Evolutionary conservation across 64 coral and sea anemone species (phyloP).

Genomic region (Astreopora myriophthalma): DNA sequence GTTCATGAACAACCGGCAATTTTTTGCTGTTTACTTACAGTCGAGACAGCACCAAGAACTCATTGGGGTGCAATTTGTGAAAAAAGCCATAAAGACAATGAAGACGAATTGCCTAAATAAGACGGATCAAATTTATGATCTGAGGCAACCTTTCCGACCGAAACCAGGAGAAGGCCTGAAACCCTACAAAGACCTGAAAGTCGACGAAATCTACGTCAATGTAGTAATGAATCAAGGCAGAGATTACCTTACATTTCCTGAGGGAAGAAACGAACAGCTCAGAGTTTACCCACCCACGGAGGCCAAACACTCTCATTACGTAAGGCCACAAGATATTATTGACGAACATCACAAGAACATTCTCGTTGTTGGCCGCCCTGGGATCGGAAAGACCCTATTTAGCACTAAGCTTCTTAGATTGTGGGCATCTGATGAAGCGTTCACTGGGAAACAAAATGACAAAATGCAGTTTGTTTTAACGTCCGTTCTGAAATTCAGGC

Average conservation of each 20-base stretch:
- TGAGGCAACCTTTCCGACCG: not conserved
- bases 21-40: not conserved
- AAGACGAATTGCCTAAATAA: not conserved
- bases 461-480: not conserved
- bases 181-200: not conserved
- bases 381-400: constrained; percentile 60
- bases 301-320: not conserved
- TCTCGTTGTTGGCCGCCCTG: constrained; percentile 51
- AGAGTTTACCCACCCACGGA: constrained; percentile 9
- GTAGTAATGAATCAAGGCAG: constrained; percentile 45
- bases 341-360: constrained; percentile 18
- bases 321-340: not conserved
- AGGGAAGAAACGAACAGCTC: not conserved
- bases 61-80: not conserved
- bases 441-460: not conserved
- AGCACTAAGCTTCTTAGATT: constrained; percentile 54
- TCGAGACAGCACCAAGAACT: not conserved
- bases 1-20: not conserved
- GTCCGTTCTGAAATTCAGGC: constrained; percentile 46
- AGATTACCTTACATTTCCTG: not conserved
- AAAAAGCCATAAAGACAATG: not conserved
- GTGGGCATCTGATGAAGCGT: not conserved
- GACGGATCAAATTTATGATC: not conserved
- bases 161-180: not conserved
- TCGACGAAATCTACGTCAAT: constrained; percentile 60